Evolutionary conservation across 2,113 vertebrate genomes (phyloP), one percentile per base, ranked within the genome.

Genomic region (Perca schrenkii): DNA sequence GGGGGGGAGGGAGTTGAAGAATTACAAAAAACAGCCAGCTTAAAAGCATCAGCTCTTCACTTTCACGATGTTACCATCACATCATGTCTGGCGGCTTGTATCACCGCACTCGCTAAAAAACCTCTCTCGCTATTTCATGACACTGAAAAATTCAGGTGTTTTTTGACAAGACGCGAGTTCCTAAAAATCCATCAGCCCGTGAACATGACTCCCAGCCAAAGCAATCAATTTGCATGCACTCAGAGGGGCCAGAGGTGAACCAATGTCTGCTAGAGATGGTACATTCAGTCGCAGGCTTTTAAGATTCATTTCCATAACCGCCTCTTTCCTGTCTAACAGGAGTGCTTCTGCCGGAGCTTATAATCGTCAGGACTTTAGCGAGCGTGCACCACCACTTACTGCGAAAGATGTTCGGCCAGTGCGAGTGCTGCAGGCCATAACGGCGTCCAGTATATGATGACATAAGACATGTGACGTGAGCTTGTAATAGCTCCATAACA

Each of bases 261-360:
- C 36, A 15, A 4, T 2, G 74, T 62, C 16, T 63, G 66, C 65
- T 82, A 63, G 64, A 79, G 65, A 83, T 60, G 73, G 71, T 53
- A 58, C 22, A 80, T 80, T 83, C 74, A 86, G 73, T 74, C 28
- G 13, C 54, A 76, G 76, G 80, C 87, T 92, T 94, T 92, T 83
- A 83, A 82, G 64, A 75, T 85, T 82, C 3, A 84, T 92, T 91
- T 93, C 70, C 73, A 86, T 80, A 83, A 61, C 81, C 17, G 3
- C 40, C 71, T 66, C 53, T 79, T 80, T 31, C 49, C 67, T 77
- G 87, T 78, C 88, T 34, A 82, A 77, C 61, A 58, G 17, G 8
- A 77, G 58, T 3, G 60, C 66, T 86, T 77, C 86, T 79, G 80
- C 52, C 12, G 5, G 66, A 84, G 61, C 67, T 80, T 58, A 77